These are phyloP conservation scores for Megaustenia siamemsis DNA, from an alignment of 2,888 invertebrate genomes.

Conservation along the genomic window DNA sequence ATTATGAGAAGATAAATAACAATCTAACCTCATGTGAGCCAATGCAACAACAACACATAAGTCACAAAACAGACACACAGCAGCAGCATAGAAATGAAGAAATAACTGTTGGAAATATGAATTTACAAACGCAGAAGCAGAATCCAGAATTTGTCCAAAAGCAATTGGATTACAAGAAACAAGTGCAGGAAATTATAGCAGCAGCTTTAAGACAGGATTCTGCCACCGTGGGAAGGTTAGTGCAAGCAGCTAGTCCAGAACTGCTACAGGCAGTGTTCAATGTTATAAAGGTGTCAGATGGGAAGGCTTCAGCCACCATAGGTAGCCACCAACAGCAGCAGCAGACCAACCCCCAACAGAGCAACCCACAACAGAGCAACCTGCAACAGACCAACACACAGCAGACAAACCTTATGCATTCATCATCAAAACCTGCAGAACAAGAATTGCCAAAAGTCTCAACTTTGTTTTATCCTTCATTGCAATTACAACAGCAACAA, in stretches of 20 bases:
- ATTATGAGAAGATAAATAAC: not conserved
- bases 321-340: not conserved
- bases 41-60: slow-evolving; percentile 6
- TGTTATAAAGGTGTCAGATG: slow-evolving; percentile 15
- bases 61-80: not conserved
- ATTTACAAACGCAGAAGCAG: not conserved
- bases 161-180: not conserved
- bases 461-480: slow-evolving; percentile 21
- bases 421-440: not conserved
- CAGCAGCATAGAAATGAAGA: not conserved
- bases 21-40: slow-evolving; percentile 4
- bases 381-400: not conserved
- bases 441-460: slow-evolving; percentile 38
- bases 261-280: slow-evolving; percentile 30
- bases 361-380: too few species aligned
- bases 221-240: not conserved
- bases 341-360: not conserved
- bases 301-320: not conserved
- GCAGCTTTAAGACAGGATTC: slow-evolving; percentile 22
- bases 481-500: not conserved
- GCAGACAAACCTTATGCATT: not conserved
- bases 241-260: slow-evolving; percentile 23
- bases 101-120: not conserved
- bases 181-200: slow-evolving; percentile 26
- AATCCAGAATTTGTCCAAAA: not conserved